phyloP scores from a whole-genome alignment of 2,113 vertebrate genomes.

The Colossoma macropomum region DNA sequence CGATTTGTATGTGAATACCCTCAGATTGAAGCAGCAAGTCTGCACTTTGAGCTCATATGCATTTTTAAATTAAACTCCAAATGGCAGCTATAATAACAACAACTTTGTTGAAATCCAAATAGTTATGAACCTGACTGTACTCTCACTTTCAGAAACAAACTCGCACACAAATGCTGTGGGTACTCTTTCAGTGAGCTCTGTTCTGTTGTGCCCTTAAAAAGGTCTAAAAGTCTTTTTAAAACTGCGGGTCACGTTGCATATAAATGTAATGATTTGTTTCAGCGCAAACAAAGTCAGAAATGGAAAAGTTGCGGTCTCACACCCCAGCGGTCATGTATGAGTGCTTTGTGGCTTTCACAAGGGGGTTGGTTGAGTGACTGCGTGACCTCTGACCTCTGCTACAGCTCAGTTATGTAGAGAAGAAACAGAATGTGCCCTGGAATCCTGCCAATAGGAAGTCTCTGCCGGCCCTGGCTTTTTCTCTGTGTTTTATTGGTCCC shows the following conservation, averaged over 20 bases:
- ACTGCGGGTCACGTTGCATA: not conserved
- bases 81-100: too few relatives aligned
- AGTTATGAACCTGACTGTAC: too few relatives aligned
- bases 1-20: too few relatives aligned
- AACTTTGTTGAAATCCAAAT: too few relatives aligned
- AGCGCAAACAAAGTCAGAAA: not conserved
- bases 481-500: conserved; percentile 61
- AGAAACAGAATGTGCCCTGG: conserved; percentile 22
- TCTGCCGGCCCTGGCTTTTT: conserved; percentile 1
- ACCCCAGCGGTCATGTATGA: not conserved
- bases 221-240: not conserved
- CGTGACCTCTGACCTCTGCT: conserved; percentile 37
- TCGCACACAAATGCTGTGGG: not conserved
- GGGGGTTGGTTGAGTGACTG: not conserved
- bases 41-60: too few relatives aligned
- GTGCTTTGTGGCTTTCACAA: not conserved
- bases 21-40: too few relatives aligned
- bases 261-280: conserved; percentile 1
- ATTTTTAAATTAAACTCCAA: too few relatives aligned
- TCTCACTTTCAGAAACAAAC: not conserved
- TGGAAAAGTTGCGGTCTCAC: not conserved
- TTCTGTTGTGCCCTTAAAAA: not conserved
- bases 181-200: not conserved
- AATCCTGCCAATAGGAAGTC: not conserved
- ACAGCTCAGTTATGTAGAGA: not conserved